Conservation (phyloP, 2,797 vertebrate species). For the Ibycter americanus region DNA sequence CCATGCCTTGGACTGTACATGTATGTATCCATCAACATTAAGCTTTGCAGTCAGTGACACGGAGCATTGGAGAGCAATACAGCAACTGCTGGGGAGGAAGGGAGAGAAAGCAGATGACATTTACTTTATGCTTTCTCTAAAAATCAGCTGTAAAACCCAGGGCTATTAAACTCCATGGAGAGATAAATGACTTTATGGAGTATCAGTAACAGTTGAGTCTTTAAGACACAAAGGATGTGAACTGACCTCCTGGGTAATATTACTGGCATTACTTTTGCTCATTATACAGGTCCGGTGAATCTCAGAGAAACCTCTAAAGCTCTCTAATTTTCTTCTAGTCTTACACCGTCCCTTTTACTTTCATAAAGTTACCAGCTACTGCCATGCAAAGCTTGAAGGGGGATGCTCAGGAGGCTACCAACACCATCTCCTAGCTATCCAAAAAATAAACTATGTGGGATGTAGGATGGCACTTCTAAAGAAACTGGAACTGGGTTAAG, state of each 20-base stretch:
- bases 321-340: not conserved
- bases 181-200: not conserved
- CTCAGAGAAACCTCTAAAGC: not conserved
- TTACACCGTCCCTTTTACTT: not conserved
- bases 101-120: not conserved
- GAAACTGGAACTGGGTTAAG: not conserved
- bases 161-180: not conserved
- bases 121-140: not conserved
- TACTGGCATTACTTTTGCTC: not conserved
- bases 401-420: not conserved
- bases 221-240: not conserved
- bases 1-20: not conserved
- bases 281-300: not conserved
- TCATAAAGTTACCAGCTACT: not conserved
- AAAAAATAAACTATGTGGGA: not conserved
- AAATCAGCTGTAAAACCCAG: not conserved
- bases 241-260: slow-evolving; percentile 1
- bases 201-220: not conserved
- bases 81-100: not conserved
- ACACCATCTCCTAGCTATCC: not conserved
- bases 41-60: not conserved
- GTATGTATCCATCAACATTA: not conserved
- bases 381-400: not conserved
- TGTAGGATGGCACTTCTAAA: not conserved
- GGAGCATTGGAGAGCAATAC: not conserved